phyloP scores from a whole-genome alignment of 2,888 invertebrate species.

The Drosophila recens region DNA sequence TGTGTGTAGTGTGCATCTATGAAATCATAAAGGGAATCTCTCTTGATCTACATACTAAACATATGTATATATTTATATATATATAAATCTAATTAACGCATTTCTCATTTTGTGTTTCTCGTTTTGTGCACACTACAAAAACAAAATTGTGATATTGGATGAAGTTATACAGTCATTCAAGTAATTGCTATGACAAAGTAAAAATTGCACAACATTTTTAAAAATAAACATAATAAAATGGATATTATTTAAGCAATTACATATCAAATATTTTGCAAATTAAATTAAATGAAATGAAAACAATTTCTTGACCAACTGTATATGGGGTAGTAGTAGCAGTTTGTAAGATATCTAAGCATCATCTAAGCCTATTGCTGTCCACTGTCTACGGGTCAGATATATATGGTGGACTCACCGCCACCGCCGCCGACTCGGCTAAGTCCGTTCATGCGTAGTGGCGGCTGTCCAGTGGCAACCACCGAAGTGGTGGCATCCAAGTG shows the following conservation, averaged over 20 bases:
- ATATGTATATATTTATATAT: constrained; percentile 20
- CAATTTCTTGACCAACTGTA: constrained; percentile 8
- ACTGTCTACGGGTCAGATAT: constrained; percentile 62
- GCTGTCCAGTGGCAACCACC: constrained; percentile 53
- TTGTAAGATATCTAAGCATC: constrained; percentile 45
- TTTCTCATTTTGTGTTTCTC: constrained; percentile 24
- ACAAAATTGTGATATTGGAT: constrained; percentile 25
- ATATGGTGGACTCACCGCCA: constrained; percentile 86
- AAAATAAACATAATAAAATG: background rate
- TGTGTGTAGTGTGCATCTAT: constrained; percentile 22
- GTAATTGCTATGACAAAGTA: background rate
- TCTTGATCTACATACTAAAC: constrained; percentile 29
- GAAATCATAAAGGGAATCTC: constrained; percentile 26
- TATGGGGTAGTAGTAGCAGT: background rate
- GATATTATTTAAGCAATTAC: no score
- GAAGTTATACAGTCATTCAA: background rate
- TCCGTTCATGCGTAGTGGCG: constrained; percentile 85
- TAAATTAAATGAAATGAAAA: background rate
- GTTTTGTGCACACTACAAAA: constrained; percentile 57
- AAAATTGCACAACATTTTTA: background rate
- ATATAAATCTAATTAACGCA: constrained; percentile 29
- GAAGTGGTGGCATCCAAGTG: constrained; percentile 52
- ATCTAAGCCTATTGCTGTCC: constrained; percentile 11
- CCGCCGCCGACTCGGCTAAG: constrained; percentile 84
- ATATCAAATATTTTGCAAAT: background rate